These are phyloP conservation scores for Petrocephalus schoutedeni DNA, from an alignment of 2,797 vertebrate species.

Conservation along the genomic window DNA sequence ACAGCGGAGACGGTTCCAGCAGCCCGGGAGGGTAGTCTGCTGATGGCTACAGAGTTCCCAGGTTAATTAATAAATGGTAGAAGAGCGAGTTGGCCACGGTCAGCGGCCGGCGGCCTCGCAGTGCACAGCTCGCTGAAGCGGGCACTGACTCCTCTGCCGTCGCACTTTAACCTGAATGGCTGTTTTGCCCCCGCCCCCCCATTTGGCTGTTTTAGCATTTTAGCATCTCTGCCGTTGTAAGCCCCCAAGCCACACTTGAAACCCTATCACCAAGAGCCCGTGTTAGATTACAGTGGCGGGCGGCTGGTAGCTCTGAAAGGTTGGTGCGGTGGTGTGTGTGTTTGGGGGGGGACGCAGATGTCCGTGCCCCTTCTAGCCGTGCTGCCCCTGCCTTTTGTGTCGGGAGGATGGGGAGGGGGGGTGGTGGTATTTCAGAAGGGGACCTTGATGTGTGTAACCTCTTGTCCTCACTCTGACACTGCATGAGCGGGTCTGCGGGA, in stretches of 20 bases:
- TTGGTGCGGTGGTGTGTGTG: constrained; percentile 29
- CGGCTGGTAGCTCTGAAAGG: constrained; percentile 57
- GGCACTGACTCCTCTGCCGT: neutral
- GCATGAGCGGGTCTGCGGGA: constrained; percentile 60
- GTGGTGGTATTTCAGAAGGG: constrained; percentile 57
- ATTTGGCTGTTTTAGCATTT: constrained; percentile 38
- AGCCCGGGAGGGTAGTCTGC: neutral
- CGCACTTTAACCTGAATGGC: constrained; percentile 25
- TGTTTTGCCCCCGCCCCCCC: neutral
- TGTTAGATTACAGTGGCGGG: constrained; percentile 59
- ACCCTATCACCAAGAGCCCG: constrained; percentile 59
- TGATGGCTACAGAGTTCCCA: neutral
- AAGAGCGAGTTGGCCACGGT: neutral
- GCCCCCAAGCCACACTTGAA: constrained; percentile 39
- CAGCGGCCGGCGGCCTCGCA: neutral
- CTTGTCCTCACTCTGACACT: constrained; percentile 67
- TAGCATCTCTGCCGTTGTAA: constrained; percentile 46
- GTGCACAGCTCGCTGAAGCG: neutral
- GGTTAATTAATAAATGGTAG: neutral
- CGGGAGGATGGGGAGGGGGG: neutral
- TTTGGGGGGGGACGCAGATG: constrained; percentile 35
- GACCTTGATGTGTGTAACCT: constrained; percentile 74
- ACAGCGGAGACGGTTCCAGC: neutral
- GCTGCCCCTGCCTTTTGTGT: neutral
- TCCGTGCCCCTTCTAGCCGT: neutral